Conservation (phyloP, 2,888 invertebrate species). For the Andrena chrysosceles region DNA sequence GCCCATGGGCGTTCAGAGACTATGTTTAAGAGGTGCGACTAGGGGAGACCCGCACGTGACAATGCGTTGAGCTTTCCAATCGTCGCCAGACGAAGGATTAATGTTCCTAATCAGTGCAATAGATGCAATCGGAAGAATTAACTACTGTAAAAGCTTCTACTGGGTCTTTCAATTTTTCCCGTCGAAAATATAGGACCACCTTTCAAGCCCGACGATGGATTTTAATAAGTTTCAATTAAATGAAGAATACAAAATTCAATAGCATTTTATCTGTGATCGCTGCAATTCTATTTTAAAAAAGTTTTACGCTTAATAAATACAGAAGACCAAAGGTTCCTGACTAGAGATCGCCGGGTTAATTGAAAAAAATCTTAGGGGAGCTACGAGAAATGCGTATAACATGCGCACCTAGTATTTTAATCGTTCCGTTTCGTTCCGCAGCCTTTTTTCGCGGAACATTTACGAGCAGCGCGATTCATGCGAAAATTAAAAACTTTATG, state of each 20-base stretch:
- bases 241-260: too few species aligned
- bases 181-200: background rate
- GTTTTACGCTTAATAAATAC: too few species aligned
- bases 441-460: slow-evolving; percentile 9
- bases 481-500: slow-evolving; percentile 53
- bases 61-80: too few species aligned
- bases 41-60: too few species aligned
- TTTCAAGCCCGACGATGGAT: too few species aligned
- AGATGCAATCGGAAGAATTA: background rate
- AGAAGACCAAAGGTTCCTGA: background rate
- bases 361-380: background rate
- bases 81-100: too few species aligned
- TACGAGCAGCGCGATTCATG: slow-evolving; percentile 31
- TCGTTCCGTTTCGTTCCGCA: background rate
- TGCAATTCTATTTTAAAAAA: too few species aligned
- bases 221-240: too few species aligned
- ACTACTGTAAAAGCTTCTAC: background rate
- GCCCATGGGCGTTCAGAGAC: too few species aligned
- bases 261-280: too few species aligned
- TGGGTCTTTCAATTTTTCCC: background rate
- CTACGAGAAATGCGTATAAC: background rate
- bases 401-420: slow-evolving; percentile 26
- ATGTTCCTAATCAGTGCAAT: background rate
- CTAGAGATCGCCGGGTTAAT: slow-evolving; percentile 6
- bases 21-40: too few species aligned